Conservation (phyloP, 2,113 vertebrate species). For the Pedionomus torquatus region DNA sequence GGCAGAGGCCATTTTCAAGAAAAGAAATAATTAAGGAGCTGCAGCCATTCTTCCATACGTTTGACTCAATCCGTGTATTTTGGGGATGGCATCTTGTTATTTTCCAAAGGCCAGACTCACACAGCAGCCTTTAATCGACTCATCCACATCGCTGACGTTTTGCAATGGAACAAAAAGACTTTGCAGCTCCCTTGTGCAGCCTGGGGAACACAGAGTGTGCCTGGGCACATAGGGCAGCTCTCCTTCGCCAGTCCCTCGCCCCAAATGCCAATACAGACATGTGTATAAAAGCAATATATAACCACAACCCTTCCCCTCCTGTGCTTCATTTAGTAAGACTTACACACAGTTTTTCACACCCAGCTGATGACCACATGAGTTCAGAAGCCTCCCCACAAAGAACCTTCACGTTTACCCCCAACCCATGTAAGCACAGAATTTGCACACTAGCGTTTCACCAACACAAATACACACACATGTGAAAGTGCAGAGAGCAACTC, state of each 20-base stretch:
- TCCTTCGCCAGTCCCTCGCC: accelerated
- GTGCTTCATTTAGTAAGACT: neutral
- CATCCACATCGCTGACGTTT: neutral
- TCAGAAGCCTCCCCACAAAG: neutral
- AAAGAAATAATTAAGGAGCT: neutral
- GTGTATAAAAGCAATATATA: neutral
- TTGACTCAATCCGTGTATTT: neutral
- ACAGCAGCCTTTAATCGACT: constrained; percentile 16
- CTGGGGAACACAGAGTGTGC: neutral
- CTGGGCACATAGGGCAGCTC: neutral
- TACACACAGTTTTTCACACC: neutral
- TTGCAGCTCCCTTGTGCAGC: neutral
- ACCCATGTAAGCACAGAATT: neutral
- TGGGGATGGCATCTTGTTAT: neutral
- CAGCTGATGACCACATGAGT: neutral
- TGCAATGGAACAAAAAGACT: neutral
- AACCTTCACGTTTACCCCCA: neutral
- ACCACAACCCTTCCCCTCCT: neutral
- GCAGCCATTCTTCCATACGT: neutral
- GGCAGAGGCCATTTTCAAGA: neutral
- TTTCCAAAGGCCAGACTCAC: neutral
- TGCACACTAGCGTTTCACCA: neutral
- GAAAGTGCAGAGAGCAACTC: constrained; percentile 75
- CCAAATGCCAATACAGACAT: accelerated
- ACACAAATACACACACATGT: neutral